Evolutionary conservation across 2,888 invertebrate genomes (phyloP).

Genomic region (Eumacrocentrus americanus): DNA sequence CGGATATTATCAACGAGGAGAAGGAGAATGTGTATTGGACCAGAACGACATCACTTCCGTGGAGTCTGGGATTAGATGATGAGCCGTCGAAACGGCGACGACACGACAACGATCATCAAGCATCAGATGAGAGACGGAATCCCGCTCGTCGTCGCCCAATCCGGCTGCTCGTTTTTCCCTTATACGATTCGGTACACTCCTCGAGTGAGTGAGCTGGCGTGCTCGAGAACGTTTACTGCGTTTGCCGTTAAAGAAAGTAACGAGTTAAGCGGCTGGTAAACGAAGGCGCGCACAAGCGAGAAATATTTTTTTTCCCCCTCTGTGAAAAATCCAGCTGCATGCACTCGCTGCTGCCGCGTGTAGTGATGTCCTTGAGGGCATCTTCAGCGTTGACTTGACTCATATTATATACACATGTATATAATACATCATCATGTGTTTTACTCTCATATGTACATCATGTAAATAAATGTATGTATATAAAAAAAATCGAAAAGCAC

Average conservation of each 20-base stretch:
- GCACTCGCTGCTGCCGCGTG: slow-evolving; percentile 11
- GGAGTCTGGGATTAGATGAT: slow-evolving; percentile 5
- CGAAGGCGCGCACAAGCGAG: slow-evolving; percentile 17
- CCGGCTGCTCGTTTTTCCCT: slow-evolving; percentile 52
- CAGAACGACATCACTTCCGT: slow-evolving; percentile 12
- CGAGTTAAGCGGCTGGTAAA: slow-evolving; percentile 34
- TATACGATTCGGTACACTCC: slow-evolving; percentile 50
- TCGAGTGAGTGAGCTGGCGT: slow-evolving; percentile 34
- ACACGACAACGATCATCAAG: slow-evolving; percentile 6
- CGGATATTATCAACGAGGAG: background rate
- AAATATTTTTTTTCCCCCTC: slow-evolving; percentile 3
- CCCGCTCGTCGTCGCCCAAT: slow-evolving; percentile 54
- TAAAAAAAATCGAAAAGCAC: slow-evolving; percentile 23
- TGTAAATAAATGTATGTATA: slow-evolving; percentile 5
- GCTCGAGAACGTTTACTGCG: slow-evolving; percentile 45
- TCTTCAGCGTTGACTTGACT: slow-evolving; percentile 7
- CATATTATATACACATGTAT: too few relatives aligned
- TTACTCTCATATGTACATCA: background rate
- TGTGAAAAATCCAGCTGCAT: slow-evolving; percentile 10
- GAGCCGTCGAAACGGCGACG: slow-evolving; percentile 3
- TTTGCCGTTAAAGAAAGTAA: slow-evolving; percentile 57
- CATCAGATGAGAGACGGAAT: slow-evolving; percentile 46
- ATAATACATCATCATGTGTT: too few relatives aligned
- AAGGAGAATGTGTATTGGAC: background rate
- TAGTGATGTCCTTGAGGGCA: slow-evolving; percentile 16